Evolutionary conservation across 2,797 vertebrate species (phyloP).

Genomic region (Decapterus maruadsi): DNA sequence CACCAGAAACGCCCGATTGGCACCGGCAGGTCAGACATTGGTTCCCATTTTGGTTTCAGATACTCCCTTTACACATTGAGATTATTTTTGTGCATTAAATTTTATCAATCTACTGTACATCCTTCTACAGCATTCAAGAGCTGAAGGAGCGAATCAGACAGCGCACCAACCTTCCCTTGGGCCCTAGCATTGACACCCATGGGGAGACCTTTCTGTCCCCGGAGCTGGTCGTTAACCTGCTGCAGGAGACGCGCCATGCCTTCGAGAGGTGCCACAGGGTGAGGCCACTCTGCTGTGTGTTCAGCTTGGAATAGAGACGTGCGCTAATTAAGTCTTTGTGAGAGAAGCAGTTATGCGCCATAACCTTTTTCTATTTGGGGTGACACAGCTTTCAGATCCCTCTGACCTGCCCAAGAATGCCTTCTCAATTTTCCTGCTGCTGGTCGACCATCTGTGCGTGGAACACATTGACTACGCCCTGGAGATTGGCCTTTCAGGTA

Average conservation of each 20-base stretch:
- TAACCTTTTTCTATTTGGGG: conserved; percentile 18
- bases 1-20: conserved; percentile 97
- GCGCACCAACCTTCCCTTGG: conserved; percentile 94
- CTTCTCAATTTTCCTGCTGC: conserved; percentile 96
- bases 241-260: conserved; percentile 98
- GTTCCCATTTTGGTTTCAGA: background rate
- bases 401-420: conserved; percentile 98
- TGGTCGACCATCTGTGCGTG: conserved; percentile 98
- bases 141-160: conserved; percentile 97
- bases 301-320: background rate
- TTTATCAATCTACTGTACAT: conserved; percentile 48
- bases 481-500: conserved; percentile 98
- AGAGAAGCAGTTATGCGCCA: background rate
- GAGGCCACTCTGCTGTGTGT: conserved; percentile 30
- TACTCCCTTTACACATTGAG: background rate
- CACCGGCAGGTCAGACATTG: conserved; percentile 90
- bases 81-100: too few species aligned
- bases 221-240: conserved; percentile 97
- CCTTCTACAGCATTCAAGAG: conserved; percentile 92
- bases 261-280: conserved; percentile 99
- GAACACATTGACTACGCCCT: conserved; percentile 99
- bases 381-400: conserved; percentile 93
- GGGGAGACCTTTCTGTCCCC: conserved; percentile 98
- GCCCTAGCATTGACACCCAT: conserved; percentile 97
- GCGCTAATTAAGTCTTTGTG: background rate